These are phyloP conservation scores for Mormyrops attenuatus DNA, from an alignment of 2,797 vertebrate genomes.

Conservation along the genomic window DNA sequence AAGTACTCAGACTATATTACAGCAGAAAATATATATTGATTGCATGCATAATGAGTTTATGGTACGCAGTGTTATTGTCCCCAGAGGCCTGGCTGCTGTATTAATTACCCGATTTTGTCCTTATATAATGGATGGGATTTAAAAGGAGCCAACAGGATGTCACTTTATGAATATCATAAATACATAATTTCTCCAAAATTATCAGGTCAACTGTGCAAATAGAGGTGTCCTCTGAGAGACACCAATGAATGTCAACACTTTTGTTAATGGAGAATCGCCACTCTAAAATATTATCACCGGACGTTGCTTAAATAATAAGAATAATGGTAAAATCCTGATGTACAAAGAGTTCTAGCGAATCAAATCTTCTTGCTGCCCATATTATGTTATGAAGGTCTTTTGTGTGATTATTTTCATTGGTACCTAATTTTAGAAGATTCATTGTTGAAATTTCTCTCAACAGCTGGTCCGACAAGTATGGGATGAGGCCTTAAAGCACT, in stretches of 20 bases:
- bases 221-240: neutral
- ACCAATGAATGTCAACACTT: neutral
- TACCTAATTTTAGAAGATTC: neutral
- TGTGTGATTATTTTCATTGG: neutral
- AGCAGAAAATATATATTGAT: constrained; percentile 8
- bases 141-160: neutral
- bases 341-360: neutral
- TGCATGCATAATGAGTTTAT: neutral
- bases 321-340: neutral
- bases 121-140: neutral
- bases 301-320: neutral
- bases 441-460: neutral
- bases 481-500: neutral
- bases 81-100: neutral
- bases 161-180: neutral
- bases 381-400: neutral
- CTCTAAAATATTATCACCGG: neutral
- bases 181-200: neutral
- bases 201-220: neutral
- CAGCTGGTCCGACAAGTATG: neutral
- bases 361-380: neutral
- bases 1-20: neutral
- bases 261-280: neutral
- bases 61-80: neutral
- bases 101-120: neutral